Evolutionary conservation across 2,113 vertebrate species (phyloP).

Genomic region (Trogon surrucura): DNA sequence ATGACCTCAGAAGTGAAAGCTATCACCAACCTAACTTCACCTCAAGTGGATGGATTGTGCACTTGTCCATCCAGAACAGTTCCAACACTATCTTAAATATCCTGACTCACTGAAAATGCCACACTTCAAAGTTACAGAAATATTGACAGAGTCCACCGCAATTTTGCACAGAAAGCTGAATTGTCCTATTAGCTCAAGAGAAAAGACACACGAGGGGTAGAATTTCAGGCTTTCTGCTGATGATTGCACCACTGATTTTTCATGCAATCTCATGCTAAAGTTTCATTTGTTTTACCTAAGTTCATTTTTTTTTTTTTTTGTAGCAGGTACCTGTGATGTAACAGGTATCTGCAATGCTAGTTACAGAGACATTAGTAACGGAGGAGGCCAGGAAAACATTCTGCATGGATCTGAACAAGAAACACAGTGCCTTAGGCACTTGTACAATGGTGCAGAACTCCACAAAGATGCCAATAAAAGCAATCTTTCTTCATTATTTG

Average conservation of each 20-base stretch:
- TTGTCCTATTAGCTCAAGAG: neutral
- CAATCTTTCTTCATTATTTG: neutral
- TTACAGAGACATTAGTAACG: neutral
- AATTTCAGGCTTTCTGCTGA: neutral
- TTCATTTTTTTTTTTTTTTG: neutral
- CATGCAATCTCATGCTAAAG: neutral
- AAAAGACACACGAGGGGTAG: fast-evolving
- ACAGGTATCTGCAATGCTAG: no score
- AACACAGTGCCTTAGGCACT: neutral
- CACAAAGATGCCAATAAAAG: neutral
- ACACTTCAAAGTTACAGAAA: neutral
- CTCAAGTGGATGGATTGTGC: neutral
- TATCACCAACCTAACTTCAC: neutral
- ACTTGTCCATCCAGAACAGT: neutral
- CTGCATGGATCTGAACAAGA: neutral
- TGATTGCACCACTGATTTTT: neutral
- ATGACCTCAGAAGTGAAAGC: neutral
- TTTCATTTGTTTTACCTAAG: neutral
- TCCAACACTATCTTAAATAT: neutral
- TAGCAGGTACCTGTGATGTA: neutral
- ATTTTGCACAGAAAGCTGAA: neutral
- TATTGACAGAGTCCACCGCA: neutral
- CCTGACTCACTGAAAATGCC: neutral
- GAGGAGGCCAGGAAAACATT: neutral
- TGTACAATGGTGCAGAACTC: neutral